phyloP scores from a whole-genome alignment of 1,140 invertebrate species.

The Caenorhabditis inopinata region DNA sequence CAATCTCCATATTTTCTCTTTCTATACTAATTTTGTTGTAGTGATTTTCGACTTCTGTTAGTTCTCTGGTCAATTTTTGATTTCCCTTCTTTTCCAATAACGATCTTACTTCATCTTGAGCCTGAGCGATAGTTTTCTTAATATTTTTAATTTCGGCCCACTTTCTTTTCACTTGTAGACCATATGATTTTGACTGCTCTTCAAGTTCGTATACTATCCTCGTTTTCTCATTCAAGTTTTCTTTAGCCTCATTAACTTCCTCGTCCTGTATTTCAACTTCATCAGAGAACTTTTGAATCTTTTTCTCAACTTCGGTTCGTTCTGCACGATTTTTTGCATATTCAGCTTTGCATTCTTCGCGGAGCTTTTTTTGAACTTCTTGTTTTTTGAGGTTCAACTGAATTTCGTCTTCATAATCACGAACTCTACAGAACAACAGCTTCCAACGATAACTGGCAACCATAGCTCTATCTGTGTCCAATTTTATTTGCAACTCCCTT shows the following conservation, averaged over 20 bases:
- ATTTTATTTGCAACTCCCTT: neutral
- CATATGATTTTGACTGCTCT: neutral
- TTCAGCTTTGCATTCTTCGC: neutral
- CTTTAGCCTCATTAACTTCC: neutral
- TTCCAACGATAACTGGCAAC: neutral
- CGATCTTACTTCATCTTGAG: neutral
- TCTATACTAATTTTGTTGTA: too few relatives aligned
- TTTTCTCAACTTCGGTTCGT: neutral
- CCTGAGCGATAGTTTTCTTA: neutral
- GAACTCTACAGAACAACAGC: neutral
- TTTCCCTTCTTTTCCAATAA: neutral
- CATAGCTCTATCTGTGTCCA: neutral
- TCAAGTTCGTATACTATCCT: neutral
- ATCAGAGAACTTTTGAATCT: neutral
- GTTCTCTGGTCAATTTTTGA: too few relatives aligned
- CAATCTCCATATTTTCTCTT: too few relatives aligned
- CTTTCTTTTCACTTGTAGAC: neutral
- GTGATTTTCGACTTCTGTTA: too few relatives aligned
- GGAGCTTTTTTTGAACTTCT: neutral
- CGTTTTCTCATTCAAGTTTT: neutral
- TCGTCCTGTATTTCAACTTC: neutral
- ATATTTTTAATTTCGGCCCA: neutral
- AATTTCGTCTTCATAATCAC: neutral
- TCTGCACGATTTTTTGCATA: neutral
- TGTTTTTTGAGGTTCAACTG: neutral